Base-by-base conservation (phyloP, 2,888 invertebrate species). In the Pecten maximus region DNA sequence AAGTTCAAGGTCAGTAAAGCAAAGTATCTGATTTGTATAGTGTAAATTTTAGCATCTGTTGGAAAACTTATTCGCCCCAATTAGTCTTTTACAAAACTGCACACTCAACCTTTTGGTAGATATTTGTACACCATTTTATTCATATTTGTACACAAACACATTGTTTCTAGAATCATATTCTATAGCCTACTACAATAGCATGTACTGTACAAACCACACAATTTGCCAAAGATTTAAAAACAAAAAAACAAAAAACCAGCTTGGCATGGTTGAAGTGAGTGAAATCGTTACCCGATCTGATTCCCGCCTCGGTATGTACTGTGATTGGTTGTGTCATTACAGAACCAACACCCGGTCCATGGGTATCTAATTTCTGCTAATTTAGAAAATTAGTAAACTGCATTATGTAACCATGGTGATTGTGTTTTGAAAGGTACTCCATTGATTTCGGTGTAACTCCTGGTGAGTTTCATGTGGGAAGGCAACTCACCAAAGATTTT, bases 311-410 rank as follows among this genome's bases (percentile, higher is more conserved):
- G 2, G 35, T 74, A 35, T 28, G 74, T 74, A 74, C 74, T 74
- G n/a, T 19, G 35, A 74, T 74, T 3, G 28, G 74, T 74, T 28
- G 74, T 74, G 35, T 74, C 35, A 74, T 74, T 74, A 74, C 74
- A 28, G 35, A 74, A 35, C 74, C 23, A 74, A 74, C 8, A 74
- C 35, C 74, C 74, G 74, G 74, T 74, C 23, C 74, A 74, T 19
- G 74, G 74, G 10, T 74, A 74, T 74, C 74, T 74, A 74, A 74
- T 74, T 74, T 74, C 74, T 74, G 74, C 74, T 74, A 74, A 74
- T 74, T 74, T 74, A 74, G 74, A 74, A 74, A 74, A 74, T 74
- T 74, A 74, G 35, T 28, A 28, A 74, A 74, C 74, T 74, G 74
- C 35, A 74, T 74, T 74, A 74, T 74, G 74, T 74, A 74, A 74